Percentiles rank a stretch among this genome's conserved stretches.
phyloP scores from a whole-genome alignment of 2,113 vertebrate genomes.

The Chionodraco myersi region DNA sequence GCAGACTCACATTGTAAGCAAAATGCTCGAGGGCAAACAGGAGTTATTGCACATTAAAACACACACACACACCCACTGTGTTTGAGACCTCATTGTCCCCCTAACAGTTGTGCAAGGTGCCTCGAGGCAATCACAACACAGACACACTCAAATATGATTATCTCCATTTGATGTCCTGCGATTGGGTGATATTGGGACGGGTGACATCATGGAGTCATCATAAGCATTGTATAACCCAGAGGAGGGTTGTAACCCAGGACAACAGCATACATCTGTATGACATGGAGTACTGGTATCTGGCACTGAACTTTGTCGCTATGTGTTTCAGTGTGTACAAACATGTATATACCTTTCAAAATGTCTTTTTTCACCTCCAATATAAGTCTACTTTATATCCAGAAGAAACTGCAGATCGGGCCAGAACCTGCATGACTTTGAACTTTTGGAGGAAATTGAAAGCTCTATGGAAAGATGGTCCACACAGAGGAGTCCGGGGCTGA shows the following conservation, averaged over 20 bases:
- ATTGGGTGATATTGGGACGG: slow-evolving; percentile 46
- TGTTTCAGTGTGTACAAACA: neutral
- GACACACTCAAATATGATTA: slow-evolving; percentile 63
- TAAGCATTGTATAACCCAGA: slow-evolving; percentile 16
- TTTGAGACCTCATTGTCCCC: slow-evolving; percentile 40
- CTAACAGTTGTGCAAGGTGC: slow-evolving; percentile 28
- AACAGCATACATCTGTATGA: slow-evolving; percentile 22
- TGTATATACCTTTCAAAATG: slow-evolving; percentile 1
- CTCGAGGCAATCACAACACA: slow-evolving; percentile 30
- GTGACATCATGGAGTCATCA: slow-evolving; percentile 56
- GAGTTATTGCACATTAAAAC: slow-evolving; percentile 61
- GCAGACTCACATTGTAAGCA: slow-evolving; percentile 42
- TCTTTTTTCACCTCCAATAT: neutral
- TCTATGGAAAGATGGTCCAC: neutral
- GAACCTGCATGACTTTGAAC: slow-evolving; percentile 14
- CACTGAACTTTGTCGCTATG: neutral
- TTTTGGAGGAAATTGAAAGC: neutral
- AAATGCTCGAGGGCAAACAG: slow-evolving; percentile 55
- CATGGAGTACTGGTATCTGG: slow-evolving; percentile 5
- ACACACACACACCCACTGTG: slow-evolving; percentile 15
- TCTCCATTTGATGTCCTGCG: slow-evolving; percentile 54
- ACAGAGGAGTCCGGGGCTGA: neutral
- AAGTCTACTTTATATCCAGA: neutral
- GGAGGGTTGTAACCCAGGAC: too few species aligned
- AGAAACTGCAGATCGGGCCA: neutral